Conservation (phyloP, 2,888 invertebrate genomes). For the Poecilus cupreus region DNA sequence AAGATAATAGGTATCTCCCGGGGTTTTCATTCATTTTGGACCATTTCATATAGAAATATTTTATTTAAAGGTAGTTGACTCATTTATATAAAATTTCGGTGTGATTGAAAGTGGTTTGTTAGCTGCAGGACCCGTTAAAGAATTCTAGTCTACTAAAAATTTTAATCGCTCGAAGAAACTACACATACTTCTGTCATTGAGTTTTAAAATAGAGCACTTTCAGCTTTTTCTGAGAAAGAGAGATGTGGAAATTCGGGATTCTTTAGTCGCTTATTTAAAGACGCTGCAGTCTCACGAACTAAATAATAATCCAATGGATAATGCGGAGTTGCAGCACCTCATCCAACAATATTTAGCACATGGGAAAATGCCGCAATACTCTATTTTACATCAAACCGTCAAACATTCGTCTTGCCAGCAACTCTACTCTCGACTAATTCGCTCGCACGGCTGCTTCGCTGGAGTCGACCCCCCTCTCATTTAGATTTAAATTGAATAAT, state of each 20-base stretch:
- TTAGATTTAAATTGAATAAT: too few relatives aligned
- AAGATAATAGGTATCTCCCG: slow-evolving; percentile 53
- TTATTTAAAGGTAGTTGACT: slow-evolving; percentile 65
- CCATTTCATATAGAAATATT: slow-evolving; percentile 65
- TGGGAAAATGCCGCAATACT: slow-evolving; percentile 46
- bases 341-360: slow-evolving; percentile 12
- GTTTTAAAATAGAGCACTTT: slow-evolving; percentile 61
- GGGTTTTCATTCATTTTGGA: slow-evolving; percentile 65
- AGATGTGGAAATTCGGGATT: not conserved
- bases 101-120: slow-evolving; percentile 63
- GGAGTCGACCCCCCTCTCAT: too few relatives aligned
- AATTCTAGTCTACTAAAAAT: slow-evolving; percentile 60
- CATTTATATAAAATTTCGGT: slow-evolving; percentile 63
- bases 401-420: too few relatives aligned
- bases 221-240: slow-evolving; percentile 38
- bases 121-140: slow-evolving; percentile 64
- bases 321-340: slow-evolving; percentile 43
- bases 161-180: slow-evolving; percentile 61
- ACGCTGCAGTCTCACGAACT: not conserved
- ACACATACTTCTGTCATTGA: slow-evolving; percentile 60
- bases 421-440: too few relatives aligned
- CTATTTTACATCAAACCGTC: slow-evolving; percentile 26
- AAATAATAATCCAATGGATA: not conserved
- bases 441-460: too few relatives aligned
- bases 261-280: not conserved